These are phyloP conservation scores for Alcedo quadribrachys DNA, from an alignment of 2,797 vertebrate species.

Conservation along the genomic window DNA sequence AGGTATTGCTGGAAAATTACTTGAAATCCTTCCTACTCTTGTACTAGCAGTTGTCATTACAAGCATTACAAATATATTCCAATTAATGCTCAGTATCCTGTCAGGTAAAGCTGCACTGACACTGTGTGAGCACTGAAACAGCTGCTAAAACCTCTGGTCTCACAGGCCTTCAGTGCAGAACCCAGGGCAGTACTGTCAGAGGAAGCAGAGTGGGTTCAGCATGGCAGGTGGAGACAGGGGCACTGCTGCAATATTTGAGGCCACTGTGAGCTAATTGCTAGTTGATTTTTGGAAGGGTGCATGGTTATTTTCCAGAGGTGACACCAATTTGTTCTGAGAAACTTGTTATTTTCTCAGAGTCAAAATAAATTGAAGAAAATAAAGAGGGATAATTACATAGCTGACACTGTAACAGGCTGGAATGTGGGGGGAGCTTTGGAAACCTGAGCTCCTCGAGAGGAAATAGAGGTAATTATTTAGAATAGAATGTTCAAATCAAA, in stretches of 20 bases:
- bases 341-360: background rate
- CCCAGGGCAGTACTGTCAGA: background rate
- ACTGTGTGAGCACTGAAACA: background rate
- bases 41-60: background rate
- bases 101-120: background rate
- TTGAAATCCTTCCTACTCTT: background rate
- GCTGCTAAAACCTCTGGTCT: background rate
- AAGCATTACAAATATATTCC: background rate
- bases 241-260: background rate
- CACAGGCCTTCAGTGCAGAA: background rate
- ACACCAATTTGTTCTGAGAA: background rate
- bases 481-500: background rate
- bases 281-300: background rate
- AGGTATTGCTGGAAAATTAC: background rate
- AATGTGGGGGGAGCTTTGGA: background rate
- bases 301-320: background rate
- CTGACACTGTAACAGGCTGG: background rate
- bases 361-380: background rate
- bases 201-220: background rate
- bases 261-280: background rate
- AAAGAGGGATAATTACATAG: rapidly evolving
- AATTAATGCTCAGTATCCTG: background rate
- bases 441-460: background rate
- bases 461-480: background rate
- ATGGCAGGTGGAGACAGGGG: background rate